Conservation (phyloP, 2,797 vertebrate genomes). For the Lindbergichthys nudifrons region DNA sequence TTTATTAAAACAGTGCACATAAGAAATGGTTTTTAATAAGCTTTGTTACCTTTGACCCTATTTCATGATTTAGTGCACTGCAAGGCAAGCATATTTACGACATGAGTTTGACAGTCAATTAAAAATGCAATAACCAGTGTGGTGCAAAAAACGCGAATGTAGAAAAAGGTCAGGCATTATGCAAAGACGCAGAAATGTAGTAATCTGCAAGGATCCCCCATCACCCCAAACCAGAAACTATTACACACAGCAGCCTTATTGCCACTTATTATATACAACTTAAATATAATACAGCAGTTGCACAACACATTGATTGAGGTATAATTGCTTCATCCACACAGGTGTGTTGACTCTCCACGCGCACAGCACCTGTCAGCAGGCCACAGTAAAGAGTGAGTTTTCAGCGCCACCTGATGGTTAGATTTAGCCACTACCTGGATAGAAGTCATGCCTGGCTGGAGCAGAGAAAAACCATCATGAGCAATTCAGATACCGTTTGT, state of each 20-base stretch:
- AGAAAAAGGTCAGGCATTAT: neutral
- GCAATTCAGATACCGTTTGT: neutral
- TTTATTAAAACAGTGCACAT: neutral
- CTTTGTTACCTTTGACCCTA: neutral
- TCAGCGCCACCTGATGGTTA: conserved; percentile 47
- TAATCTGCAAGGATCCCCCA: neutral
- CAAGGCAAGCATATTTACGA: neutral
- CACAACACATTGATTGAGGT: neutral
- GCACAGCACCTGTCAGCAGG: neutral
- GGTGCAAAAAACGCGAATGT: neutral
- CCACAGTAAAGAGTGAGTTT: neutral
- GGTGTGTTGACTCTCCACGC: neutral
- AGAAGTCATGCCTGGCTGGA: neutral
- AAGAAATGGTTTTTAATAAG: neutral
- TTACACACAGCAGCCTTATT: neutral
- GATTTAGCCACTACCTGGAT: neutral
- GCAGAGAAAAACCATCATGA: neutral
- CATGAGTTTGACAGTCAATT: neutral
- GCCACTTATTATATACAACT: neutral
- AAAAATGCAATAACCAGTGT: neutral
- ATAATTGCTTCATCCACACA: conserved; percentile 12
- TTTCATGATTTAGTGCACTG: neutral
- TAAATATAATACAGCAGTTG: neutral
- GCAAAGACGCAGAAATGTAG: neutral
- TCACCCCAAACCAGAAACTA: neutral